Conservation (phyloP, 2,888 invertebrate genomes). For the Drosophila trichaetosa region DNA sequence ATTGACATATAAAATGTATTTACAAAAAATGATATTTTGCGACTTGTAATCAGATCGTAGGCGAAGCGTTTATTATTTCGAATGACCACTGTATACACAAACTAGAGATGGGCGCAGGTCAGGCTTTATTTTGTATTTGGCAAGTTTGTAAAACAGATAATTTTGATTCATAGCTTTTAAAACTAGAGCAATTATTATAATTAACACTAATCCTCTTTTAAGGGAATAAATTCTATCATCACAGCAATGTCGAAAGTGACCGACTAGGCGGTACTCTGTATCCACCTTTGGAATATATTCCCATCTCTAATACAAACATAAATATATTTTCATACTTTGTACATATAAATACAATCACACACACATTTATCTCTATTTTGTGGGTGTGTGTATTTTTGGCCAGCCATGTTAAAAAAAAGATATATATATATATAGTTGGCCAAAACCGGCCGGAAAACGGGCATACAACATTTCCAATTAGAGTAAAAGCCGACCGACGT, state of each 20-base stretch:
- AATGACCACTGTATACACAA: not conserved
- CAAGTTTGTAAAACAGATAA: not conserved
- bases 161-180: not conserved
- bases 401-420: slow-evolving; percentile 50
- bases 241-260: not conserved
- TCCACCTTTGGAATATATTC: not conserved
- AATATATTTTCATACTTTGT: not conserved
- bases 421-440: slow-evolving; percentile 29
- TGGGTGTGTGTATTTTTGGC: slow-evolving; percentile 64
- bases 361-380: slow-evolving; percentile 13
- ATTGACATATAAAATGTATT: not conserved
- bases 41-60: not conserved
- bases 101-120: not conserved
- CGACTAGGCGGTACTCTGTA: not conserved
- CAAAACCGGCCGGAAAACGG: slow-evolving; percentile 78
- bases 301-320: not conserved
- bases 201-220: not conserved
- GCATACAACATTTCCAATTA: slow-evolving; percentile 77
- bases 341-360: slow-evolving; percentile 1
- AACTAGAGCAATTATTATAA: not conserved
- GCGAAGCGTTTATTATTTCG: not conserved
- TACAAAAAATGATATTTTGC: not conserved
- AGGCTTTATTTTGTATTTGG: not conserved
- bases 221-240: not conserved
- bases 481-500: slow-evolving; percentile 60